Conservation (phyloP, 2,888 invertebrate genomes). For the Pterostichus niger region DNA sequence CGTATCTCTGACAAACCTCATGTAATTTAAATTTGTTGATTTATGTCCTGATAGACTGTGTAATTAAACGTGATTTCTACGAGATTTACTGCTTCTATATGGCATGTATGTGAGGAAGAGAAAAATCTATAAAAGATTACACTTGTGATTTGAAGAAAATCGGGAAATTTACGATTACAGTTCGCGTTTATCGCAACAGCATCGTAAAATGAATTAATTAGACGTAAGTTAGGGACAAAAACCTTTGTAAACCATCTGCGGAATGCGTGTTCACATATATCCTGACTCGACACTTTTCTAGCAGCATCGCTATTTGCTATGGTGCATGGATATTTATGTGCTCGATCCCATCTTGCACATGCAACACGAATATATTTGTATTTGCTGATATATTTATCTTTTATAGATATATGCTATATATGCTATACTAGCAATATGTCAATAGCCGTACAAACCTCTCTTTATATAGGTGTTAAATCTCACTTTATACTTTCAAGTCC, state of each 20-base stretch:
- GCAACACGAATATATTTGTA: conserved; percentile 47
- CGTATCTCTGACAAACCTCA: background rate
- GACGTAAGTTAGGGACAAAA: conserved; percentile 62
- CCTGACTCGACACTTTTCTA: conserved; percentile 36
- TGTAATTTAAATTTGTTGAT: conserved; percentile 63
- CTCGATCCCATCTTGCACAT: conserved; percentile 24
- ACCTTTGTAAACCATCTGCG: conserved; percentile 49
- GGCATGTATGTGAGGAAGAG: conserved; percentile 36
- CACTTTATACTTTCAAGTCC: background rate
- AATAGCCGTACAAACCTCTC: conserved; percentile 2
- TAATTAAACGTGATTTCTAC: conserved; percentile 60
- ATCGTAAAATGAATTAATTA: conserved; percentile 64
- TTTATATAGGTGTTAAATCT: conserved; percentile 41
- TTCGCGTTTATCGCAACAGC: conserved; percentile 61
- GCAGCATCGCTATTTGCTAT: background rate
- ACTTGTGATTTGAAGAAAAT: conserved; percentile 64
- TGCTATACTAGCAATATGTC: conserved; percentile 41
- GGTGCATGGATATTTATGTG: conserved; percentile 33
- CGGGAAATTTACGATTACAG: conserved; percentile 65
- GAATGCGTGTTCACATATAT: conserved; percentile 58
- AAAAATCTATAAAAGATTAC: conserved; percentile 56
- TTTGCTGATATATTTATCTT: conserved; percentile 46
- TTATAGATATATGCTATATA: conserved; percentile 35
- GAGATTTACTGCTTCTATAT: conserved; percentile 58
- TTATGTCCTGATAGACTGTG: conserved; percentile 55